These are phyloP conservation scores for Pungitius pungitius DNA, from an alignment of 2,113 vertebrate species.

Conservation along the genomic window DNA sequence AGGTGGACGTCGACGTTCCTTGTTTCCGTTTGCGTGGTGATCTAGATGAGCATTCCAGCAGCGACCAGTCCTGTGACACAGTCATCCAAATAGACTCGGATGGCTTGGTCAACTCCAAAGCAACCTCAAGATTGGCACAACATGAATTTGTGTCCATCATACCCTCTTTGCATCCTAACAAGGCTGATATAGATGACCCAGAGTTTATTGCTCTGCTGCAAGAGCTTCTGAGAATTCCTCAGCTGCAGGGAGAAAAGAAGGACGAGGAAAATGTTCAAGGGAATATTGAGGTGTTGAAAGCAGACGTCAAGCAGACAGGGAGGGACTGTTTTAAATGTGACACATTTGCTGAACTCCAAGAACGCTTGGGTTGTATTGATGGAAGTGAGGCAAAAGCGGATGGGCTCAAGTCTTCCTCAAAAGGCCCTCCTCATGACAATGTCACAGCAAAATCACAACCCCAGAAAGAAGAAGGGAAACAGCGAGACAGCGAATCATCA, in stretches of 20 bases:
- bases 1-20: conserved; percentile 85
- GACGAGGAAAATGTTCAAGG: conserved; percentile 53
- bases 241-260: conserved; percentile 65
- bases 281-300: conserved; percentile 39
- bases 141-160: conserved; percentile 95
- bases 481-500: neutral
- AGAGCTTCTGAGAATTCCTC: conserved; percentile 73
- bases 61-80: conserved; percentile 95
- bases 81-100: conserved; percentile 93
- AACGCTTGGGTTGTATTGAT: conserved; percentile 88
- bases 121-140: conserved; percentile 84
- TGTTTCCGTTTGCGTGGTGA: conserved; percentile 87
- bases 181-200: conserved; percentile 76
- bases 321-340: conserved; percentile 96
- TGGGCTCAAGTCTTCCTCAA: conserved; percentile 52
- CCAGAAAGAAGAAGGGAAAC: conserved; percentile 40
- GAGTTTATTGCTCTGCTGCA: conserved; percentile 72
- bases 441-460: conserved; percentile 35
- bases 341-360: conserved; percentile 97
- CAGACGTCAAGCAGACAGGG: conserved; percentile 74
- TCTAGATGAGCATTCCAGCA: conserved; percentile 91
- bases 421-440: conserved; percentile 25
- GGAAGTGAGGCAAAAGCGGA: conserved; percentile 63
- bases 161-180: conserved; percentile 90
- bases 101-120: conserved; percentile 86